Conservation (phyloP, 2,888 invertebrate genomes). For the Agrenia bidenticulata region DNA sequence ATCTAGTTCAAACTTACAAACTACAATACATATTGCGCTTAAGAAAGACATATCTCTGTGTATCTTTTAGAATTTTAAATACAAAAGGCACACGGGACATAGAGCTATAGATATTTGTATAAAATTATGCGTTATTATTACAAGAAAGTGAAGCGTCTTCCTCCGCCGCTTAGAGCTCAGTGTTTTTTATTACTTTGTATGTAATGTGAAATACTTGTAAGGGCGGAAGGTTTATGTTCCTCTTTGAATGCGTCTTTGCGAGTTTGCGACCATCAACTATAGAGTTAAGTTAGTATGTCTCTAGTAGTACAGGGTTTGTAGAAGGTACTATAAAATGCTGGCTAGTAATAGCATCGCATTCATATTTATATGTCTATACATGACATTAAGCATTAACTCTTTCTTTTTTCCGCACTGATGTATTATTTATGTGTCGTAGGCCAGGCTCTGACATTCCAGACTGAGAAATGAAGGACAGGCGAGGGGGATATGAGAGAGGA, state of each 20-base stretch:
- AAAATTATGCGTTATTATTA: no score
- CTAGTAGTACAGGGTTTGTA: background rate
- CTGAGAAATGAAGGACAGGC: no score
- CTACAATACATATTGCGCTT: background rate
- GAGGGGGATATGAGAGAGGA: no score
- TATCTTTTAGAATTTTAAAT: no score
- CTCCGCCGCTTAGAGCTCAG: no score
- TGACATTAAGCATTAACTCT: slow-evolving; percentile 3
- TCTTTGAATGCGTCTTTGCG: background rate
- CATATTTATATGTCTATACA: background rate
- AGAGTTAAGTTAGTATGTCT: background rate
- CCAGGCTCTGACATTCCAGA: background rate
- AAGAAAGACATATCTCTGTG: no score
- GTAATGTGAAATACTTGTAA: slow-evolving; percentile 3
- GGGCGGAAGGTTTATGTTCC: background rate
- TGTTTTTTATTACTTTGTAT: background rate
- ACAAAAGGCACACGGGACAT: no score
- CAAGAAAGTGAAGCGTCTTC: no score
- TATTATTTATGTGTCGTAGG: slow-evolving; percentile 5
- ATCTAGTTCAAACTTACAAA: no score
- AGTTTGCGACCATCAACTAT: background rate
- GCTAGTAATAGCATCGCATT: no score
- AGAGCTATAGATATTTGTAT: no score
- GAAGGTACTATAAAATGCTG: no score
- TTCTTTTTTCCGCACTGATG: slow-evolving; percentile 3